Percentiles rank a stretch among this genome's conserved stretches.
These are phyloP conservation scores for Stegana nigrithorax DNA, from an alignment of 2,888 invertebrate genomes.

Conservation along the genomic window DNA sequence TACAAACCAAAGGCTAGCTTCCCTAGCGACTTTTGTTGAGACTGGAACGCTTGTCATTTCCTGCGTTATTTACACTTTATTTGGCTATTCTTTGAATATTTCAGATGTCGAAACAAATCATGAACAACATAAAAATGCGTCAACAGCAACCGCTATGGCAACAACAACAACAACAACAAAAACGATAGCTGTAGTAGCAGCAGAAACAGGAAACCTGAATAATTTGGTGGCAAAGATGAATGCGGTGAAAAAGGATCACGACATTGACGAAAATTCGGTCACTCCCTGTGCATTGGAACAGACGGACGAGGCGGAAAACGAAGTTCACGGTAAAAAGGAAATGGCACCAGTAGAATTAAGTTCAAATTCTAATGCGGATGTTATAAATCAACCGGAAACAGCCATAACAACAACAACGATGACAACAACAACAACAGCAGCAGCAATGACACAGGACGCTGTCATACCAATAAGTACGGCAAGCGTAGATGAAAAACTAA, in stretches of 20 bases:
- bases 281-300: slow-evolving; percentile 30
- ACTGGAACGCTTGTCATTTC: slow-evolving; percentile 55
- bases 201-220: slow-evolving; percentile 38
- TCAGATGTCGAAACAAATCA: slow-evolving; percentile 63
- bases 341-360: slow-evolving; percentile 31
- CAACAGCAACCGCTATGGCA: neutral
- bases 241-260: slow-evolving; percentile 11
- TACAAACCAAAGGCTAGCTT: no score
- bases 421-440: slow-evolving; percentile 18
- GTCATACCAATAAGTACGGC: neutral
- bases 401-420: neutral
- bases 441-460: slow-evolving; percentile 13
- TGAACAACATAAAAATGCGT: slow-evolving; percentile 37
- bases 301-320: slow-evolving; percentile 18
- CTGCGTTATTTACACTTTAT: slow-evolving; percentile 55
- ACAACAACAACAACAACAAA: slow-evolving; percentile 18
- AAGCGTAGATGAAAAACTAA: neutral
- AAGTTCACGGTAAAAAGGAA: slow-evolving; percentile 29
- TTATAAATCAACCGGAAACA: slow-evolving; percentile 49
- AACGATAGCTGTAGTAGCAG: slow-evolving; percentile 38
- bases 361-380: slow-evolving; percentile 53
- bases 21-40: no score
- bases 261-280: no score
- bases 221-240: slow-evolving; percentile 30
- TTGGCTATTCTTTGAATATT: slow-evolving; percentile 50